Percentiles rank a stretch among this genome's conserved stretches.
Conservation (phyloP, 2,888 invertebrate species). For the Dorcus parallelipipedus region DNA sequence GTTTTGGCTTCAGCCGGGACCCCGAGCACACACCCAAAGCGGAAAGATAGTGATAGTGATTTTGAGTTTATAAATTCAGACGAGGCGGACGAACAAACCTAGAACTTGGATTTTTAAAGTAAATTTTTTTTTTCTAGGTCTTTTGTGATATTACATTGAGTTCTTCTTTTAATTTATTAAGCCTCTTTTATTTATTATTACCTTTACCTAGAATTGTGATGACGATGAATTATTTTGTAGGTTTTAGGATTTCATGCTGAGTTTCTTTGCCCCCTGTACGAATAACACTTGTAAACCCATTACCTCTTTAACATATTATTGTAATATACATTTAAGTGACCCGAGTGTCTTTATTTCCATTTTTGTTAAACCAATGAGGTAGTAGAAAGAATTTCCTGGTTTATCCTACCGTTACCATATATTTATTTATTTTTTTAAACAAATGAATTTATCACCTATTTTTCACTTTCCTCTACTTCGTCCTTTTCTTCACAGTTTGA, state of each 20-base stretch:
- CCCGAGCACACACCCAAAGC: conserved; percentile 25
- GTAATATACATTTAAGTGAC: too few relatives aligned
- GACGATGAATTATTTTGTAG: background rate
- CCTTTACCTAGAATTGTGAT: background rate
- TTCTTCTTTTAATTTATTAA: conserved; percentile 4
- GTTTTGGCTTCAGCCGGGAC: conserved; percentile 19
- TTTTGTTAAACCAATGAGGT: too few relatives aligned
- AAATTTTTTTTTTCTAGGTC: conserved; percentile 1
- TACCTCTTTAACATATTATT: too few relatives aligned
- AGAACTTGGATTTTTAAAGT: conserved; percentile 10
- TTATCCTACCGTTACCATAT: too few relatives aligned
- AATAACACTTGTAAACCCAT: too few relatives aligned
- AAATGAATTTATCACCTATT: too few relatives aligned
- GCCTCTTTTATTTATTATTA: conserved; percentile 1
- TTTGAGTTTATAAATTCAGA: conserved; percentile 44
- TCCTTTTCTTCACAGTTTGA: too few relatives aligned
- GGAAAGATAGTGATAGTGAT: conserved; percentile 41
- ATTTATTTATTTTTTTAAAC: too few relatives aligned
- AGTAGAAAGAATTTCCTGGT: too few relatives aligned
- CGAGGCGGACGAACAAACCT: conserved; percentile 28
- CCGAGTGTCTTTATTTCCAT: too few relatives aligned
- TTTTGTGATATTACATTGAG: conserved; percentile 14
- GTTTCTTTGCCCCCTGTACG: background rate
- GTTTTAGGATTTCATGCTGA: background rate
- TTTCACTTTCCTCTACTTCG: too few relatives aligned